Percentiles rank a stretch among this genome's conserved stretches.
Conservation (phyloP, 2,113 vertebrate genomes). For the Lepus europaeus region DNA sequence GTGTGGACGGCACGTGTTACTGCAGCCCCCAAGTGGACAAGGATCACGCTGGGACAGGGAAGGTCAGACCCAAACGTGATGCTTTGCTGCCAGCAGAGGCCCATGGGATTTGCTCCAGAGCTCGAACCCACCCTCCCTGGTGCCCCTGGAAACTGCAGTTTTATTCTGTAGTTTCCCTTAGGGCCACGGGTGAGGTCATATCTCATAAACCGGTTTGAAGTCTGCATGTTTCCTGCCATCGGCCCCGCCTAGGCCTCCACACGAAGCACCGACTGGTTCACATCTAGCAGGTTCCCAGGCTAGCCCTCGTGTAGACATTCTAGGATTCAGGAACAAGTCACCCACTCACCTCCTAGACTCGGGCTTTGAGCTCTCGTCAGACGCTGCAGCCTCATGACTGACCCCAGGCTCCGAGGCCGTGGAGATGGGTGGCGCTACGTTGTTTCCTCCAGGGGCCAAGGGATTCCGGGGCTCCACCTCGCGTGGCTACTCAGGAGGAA, state of each 20-base stretch:
- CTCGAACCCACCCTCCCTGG: background rate
- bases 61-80: background rate
- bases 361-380: background rate
- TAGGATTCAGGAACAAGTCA: background rate
- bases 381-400: background rate
- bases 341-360: background rate
- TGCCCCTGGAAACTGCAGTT: background rate
- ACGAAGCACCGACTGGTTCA: background rate
- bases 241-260: background rate
- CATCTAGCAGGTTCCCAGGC: background rate
- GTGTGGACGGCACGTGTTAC: background rate
- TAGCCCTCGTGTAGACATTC: background rate
- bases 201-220: background rate
- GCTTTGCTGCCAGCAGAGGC: background rate
- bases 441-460: rapidly evolving
- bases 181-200: background rate
- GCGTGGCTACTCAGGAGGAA: background rate
- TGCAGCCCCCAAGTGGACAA: background rate
- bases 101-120: background rate
- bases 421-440: background rate
- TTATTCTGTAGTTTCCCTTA: background rate
- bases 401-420: background rate
- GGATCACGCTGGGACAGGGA: background rate
- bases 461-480: background rate
- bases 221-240: background rate